A percentile compares a stretch with the other conserved stretches of the same genome.
phyloP scores from a whole-genome alignment of 2,888 invertebrate species.

The Drosophila demipolita region DNA sequence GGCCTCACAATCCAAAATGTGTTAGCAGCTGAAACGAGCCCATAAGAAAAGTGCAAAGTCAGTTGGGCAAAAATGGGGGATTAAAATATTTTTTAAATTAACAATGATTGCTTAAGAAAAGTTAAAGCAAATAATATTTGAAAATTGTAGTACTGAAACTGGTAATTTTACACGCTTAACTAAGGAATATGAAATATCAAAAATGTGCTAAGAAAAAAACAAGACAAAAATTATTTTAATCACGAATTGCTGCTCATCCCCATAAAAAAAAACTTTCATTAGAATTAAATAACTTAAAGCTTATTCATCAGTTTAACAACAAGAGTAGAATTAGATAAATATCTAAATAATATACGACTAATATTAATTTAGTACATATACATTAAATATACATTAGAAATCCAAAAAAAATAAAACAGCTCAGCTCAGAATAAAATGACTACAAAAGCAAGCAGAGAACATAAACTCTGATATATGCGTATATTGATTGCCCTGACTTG shows the following conservation, averaged over 20 bases:
- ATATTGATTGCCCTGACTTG: conserved; percentile 34
- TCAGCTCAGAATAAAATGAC: conserved; percentile 3
- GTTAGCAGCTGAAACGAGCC: not conserved
- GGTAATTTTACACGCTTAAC: too few relatives aligned
- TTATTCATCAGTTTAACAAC: not conserved
- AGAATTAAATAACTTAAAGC: not conserved
- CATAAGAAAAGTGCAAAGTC: not conserved
- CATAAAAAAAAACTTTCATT: not conserved
- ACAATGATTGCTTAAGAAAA: not conserved
- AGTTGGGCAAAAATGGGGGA: not conserved
- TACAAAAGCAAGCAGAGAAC: not conserved
- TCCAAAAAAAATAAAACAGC: conserved; percentile 5
- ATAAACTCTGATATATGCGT: conserved; percentile 16
- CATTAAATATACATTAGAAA: conserved; percentile 4
- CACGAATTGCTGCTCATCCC: not conserved
- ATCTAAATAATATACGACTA: not conserved
- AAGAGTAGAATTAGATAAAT: not conserved
- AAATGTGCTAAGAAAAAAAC: not conserved
- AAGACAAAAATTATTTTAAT: not conserved
- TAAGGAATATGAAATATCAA: not conserved
- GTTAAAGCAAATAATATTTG: not conserved
- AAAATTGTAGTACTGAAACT: too few relatives aligned
- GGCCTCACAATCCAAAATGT: conserved; percentile 13
- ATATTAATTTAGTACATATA: not conserved
- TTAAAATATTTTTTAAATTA: not conserved